Conservation (phyloP, 2,113 vertebrate species). For the Barnardius zonarius region DNA sequence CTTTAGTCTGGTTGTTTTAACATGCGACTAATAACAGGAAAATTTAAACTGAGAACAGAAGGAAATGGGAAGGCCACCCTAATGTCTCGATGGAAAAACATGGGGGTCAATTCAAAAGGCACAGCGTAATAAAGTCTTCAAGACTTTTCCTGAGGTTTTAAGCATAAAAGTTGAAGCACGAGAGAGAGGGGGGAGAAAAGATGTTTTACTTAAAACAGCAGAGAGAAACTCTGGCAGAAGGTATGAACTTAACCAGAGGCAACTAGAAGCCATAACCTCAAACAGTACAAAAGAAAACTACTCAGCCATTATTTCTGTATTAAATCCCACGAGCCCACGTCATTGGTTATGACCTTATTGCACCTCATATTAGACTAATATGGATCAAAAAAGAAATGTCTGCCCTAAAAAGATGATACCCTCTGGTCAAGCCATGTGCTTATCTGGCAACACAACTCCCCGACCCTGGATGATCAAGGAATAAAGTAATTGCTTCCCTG, state of each 20-base stretch:
- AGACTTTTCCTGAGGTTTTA: background rate
- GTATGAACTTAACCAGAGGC: background rate
- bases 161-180: background rate
- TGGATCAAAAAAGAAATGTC: background rate
- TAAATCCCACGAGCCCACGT: background rate
- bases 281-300: background rate
- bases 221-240: background rate
- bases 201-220: background rate
- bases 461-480: background rate
- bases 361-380: background rate
- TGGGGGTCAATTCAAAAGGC: background rate
- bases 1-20: background rate
- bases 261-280: background rate
- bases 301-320: background rate
- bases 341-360: background rate
- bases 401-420: background rate
- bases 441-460: background rate
- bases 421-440: background rate
- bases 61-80: constrained; percentile 47
- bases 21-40: constrained; percentile 36
- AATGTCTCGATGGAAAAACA: background rate
- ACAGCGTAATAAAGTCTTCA: background rate
- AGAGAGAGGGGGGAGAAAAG: background rate
- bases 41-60: constrained; percentile 39
- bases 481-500: background rate